Conservation (phyloP, 2,888 invertebrate species). For the Cepaea hortensis region DNA sequence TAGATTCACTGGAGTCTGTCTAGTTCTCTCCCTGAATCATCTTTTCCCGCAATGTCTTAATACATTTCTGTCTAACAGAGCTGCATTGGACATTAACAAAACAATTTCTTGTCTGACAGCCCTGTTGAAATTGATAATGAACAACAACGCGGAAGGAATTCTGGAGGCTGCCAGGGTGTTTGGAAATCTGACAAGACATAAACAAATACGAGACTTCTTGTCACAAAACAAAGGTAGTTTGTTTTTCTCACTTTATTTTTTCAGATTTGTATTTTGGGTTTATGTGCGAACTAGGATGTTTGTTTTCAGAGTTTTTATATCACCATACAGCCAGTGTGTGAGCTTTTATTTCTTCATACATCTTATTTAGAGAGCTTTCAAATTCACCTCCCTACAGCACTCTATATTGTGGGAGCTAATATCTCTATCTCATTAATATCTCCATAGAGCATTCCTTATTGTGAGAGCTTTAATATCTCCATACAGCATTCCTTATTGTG, state of each 20-base stretch:
- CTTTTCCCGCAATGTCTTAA: too few relatives aligned
- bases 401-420: background rate
- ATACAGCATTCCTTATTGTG: background rate
- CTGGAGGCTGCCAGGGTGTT: conserved; percentile 87
- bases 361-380: background rate
- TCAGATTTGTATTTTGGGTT: background rate
- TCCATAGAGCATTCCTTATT: background rate
- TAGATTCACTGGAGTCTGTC: too few relatives aligned
- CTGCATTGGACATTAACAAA: too few relatives aligned
- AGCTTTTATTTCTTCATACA: background rate
- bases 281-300: too few relatives aligned
- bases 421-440: background rate
- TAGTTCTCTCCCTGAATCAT: too few relatives aligned
- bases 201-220: conserved; percentile 82
- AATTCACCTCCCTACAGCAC: background rate
- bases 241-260: background rate
- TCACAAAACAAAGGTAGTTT: conserved; percentile 81
- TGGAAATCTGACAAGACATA: conserved; percentile 87
- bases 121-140: conserved; percentile 68
- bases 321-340: background rate
- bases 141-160: conserved; percentile 78
- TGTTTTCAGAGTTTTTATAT: too few relatives aligned
- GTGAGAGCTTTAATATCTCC: background rate
- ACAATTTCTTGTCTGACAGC: conserved; percentile 55
- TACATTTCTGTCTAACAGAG: too few relatives aligned